A percentile compares a stretch with the other conserved stretches of the same genome.
Evolutionary conservation across 2,888 invertebrate species (phyloP).

Genomic region (Synanthedon formicaeformis): DNA sequence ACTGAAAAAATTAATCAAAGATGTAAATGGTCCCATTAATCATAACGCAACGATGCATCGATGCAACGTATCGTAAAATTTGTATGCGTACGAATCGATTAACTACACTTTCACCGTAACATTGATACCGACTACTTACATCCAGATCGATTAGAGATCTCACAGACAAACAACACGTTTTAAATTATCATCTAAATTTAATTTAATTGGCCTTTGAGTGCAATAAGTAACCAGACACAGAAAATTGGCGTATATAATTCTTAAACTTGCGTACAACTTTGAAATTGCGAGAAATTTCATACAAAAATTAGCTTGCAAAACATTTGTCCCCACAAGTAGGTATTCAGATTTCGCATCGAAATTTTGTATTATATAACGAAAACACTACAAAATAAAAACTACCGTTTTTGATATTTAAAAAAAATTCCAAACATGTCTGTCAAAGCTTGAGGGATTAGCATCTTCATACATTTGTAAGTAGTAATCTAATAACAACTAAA

Average conservation of each 20-base stretch:
- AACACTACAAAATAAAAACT: too few relatives aligned
- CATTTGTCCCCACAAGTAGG: too few relatives aligned
- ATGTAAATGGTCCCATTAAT: constrained; percentile 22
- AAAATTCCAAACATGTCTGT: background rate
- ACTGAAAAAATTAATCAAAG: background rate
- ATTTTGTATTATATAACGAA: too few relatives aligned
- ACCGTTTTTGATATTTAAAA: too few relatives aligned
- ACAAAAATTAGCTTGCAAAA: too few relatives aligned
- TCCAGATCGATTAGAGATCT: constrained; percentile 5
- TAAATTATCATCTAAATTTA: too few relatives aligned
- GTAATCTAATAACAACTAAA: constrained; percentile 42
- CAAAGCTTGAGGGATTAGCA: constrained; percentile 34
- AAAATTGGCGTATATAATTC: too few relatives aligned
- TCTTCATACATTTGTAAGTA: constrained; percentile 32
- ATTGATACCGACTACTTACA: constrained; percentile 6
- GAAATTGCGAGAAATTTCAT: too few relatives aligned
- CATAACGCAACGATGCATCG: constrained; percentile 38
- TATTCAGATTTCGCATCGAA: too few relatives aligned
- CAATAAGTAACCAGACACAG: too few relatives aligned
- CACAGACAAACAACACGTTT: background rate
- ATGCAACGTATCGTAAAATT: constrained; percentile 17
- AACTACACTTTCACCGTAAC: constrained; percentile 44
- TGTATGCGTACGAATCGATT: constrained; percentile 38
- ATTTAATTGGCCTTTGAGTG: too few relatives aligned
- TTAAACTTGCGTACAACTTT: too few relatives aligned